A percentile compares a stretch with the other conserved stretches of the same genome.
Evolutionary conservation across 1,140 invertebrate genomes (phyloP).

Genomic region (Gryllus bimaculatus): DNA sequence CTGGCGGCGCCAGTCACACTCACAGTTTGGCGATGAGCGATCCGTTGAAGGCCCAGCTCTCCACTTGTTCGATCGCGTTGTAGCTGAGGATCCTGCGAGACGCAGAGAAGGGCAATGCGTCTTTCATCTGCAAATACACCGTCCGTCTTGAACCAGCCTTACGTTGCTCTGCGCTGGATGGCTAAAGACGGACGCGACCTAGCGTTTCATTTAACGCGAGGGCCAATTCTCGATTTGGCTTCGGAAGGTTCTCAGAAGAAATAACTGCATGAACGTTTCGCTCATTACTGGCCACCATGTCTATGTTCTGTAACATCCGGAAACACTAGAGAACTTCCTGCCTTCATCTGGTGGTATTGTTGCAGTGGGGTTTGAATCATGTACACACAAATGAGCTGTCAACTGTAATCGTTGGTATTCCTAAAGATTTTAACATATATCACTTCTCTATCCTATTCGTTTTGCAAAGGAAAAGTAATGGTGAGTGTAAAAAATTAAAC

Average conservation of each 20-base stretch:
- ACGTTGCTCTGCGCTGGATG: neutral
- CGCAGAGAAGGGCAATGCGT: neutral
- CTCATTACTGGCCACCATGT: no score
- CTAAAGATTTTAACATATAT: no score
- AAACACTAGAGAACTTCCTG: no score
- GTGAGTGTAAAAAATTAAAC: no score
- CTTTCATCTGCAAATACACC: neutral
- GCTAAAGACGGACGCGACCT: neutral
- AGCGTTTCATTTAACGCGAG: neutral
- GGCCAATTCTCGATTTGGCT: neutral
- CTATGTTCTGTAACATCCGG: no score
- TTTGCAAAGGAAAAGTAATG: no score
- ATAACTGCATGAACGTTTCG: no score
- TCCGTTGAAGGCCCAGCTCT: slow-evolving; percentile 35
- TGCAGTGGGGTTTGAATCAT: no score
- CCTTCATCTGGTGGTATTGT: no score
- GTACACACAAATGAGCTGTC: no score
- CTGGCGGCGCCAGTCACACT: slow-evolving; percentile 24
- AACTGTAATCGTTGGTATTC: no score
- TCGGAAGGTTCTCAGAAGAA: neutral
- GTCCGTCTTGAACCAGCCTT: neutral
- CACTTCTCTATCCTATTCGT: no score
- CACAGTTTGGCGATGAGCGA: slow-evolving; percentile 36
- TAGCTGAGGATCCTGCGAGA: slow-evolving; percentile 25
- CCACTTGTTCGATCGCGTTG: slow-evolving; percentile 36